Evolutionary conservation across 2,113 vertebrate species (phyloP).

Genomic region (Apaloderma vittatum): DNA sequence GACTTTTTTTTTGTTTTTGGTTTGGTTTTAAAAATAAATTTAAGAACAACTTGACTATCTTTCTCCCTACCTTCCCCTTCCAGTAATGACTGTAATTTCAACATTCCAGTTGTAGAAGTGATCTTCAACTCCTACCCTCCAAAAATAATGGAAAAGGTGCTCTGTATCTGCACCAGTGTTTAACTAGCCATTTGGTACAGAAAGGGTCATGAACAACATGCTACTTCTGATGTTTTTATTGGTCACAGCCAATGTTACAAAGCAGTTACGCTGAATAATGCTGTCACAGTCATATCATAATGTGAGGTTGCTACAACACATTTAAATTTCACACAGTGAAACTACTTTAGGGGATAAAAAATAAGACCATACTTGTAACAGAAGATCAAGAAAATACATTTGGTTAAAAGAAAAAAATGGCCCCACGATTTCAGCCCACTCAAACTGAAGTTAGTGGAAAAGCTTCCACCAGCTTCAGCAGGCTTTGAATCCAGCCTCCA

Average conservation of each 20-base stretch:
- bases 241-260: conserved; percentile 26
- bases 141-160: background rate
- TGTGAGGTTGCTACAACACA: conserved; percentile 55
- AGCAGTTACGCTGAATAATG: conserved; percentile 50
- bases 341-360: background rate
- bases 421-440: background rate
- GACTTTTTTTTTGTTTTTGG: too few relatives aligned
- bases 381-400: conserved; percentile 41
- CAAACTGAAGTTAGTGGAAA: conserved; percentile 4
- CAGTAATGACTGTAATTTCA: background rate
- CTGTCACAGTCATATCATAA: conserved; percentile 37
- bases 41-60: background rate
- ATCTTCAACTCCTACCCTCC: accelerated
- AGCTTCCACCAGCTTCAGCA: background rate
- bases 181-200: background rate
- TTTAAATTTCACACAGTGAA: conserved; percentile 62
- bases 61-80: background rate
- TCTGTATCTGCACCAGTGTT: background rate
- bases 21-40: background rate
- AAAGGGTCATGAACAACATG: background rate
- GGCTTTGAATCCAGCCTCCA: background rate
- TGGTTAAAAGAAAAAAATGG: conserved; percentile 19
- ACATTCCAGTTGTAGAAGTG: background rate
- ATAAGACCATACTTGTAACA: conserved; percentile 3
- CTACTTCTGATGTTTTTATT: conserved; percentile 37